Base-by-base conservation (phyloP, 2,888 invertebrate genomes). In the Parasteatoda lunata region DNA sequence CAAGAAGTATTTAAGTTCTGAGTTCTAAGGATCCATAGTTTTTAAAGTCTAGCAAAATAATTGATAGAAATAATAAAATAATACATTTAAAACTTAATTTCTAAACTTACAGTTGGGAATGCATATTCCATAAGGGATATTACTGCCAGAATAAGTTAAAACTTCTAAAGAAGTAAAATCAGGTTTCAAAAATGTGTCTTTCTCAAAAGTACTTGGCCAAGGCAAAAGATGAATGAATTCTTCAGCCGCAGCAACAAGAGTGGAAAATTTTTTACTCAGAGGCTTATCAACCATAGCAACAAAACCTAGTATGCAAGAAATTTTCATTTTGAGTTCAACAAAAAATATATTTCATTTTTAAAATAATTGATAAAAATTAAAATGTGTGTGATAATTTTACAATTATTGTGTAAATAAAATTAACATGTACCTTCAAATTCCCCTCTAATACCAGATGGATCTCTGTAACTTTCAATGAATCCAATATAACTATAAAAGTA, bases 141-240 rank as follows among this genome's bases (percentile, higher is more conserved):
- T 97, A 91, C 97, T 97, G 9, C 97, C 96, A 0, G 97, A 95
- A 92, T 97, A 98, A 0, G 97, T 95, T 6, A 99, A 92, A 1
- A 99, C 97, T 92, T 98, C 98, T 65, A 99, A 93, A 5, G 98
- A 98, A 3, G 98, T 98, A 92, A 98, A 99, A 92, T 99, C 98
- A 0, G 98, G 98, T 88, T 95, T 94, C 15, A 98, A 93, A 93
- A 98, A 98, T 3, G 93, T 93, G 91, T 98, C 97, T 91, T 97
- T 98, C 92, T 98, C 98, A 90, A 96, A 95, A 13, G 94, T 94
- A 65, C 92, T 11, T 0, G 95, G 95, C 98, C 98, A 98, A 0
- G 98, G 98, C 88, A 98, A 93, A 76, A 95, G 93, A 66, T 94
- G 94, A 68, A 99, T 93, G 89, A 97, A 94, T 79, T 94, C 93